Conservation (phyloP, 2,888 invertebrate species). For the Protophormia terraenovae region DNA sequence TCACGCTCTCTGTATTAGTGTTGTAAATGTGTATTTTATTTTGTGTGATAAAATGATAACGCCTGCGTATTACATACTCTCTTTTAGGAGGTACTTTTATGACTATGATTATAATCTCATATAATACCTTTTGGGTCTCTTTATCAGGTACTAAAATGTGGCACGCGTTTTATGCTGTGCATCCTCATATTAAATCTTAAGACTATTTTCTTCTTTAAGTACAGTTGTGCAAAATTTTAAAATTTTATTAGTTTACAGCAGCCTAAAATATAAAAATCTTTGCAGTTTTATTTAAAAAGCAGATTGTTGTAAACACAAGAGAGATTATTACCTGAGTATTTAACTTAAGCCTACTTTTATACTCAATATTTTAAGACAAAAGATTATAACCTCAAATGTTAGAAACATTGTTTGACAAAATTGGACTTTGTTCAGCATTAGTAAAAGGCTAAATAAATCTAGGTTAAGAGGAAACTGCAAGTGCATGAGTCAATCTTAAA, state of each 20-base stretch:
- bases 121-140: background rate
- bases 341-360: background rate
- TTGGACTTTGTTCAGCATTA: constrained; percentile 12
- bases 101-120: constrained; percentile 7
- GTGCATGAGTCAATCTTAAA: constrained; percentile 68
- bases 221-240: constrained; percentile 40
- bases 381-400: background rate
- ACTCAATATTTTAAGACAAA: background rate
- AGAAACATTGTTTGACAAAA: background rate
- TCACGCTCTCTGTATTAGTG: background rate
- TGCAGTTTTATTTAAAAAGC: background rate
- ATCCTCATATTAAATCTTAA: background rate
- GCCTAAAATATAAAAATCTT: background rate
- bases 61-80: constrained; percentile 25
- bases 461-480: constrained; percentile 73
- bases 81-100: background rate
- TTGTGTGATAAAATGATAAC: constrained; percentile 37
- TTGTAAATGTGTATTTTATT: background rate
- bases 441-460: constrained; percentile 61
- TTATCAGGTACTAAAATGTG: constrained; percentile 15
- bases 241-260: background rate
- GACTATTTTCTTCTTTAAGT: background rate
- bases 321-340: background rate
- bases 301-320: background rate
- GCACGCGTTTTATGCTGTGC: constrained; percentile 12